Conservation (phyloP, 2,113 vertebrate genomes). For the Pollachius pollachius region DNA sequence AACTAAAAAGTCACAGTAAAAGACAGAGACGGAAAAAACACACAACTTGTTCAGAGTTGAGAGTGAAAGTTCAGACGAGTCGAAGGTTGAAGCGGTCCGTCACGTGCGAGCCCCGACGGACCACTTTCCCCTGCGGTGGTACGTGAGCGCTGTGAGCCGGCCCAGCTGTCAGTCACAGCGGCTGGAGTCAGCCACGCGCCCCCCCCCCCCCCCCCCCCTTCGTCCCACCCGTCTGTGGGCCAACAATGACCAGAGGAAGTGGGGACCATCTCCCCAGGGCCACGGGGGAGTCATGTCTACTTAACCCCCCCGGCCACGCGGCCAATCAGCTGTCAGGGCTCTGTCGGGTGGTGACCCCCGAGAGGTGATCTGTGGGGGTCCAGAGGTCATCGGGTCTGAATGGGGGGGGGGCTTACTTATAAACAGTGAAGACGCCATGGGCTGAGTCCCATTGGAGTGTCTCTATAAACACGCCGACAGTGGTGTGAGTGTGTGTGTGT, state of each 20-base stretch:
- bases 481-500: conserved; percentile 3
- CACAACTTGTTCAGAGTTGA: background rate
- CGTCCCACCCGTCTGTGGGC: conserved; percentile 42
- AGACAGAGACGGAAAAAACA: too few relatives aligned
- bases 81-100: too few relatives aligned
- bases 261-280: conserved; percentile 67
- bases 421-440: conserved; percentile 36
- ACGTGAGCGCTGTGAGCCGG: conserved; percentile 54
- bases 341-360: conserved; percentile 53
- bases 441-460: conserved; percentile 31
- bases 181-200: conserved; percentile 46
- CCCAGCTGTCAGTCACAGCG: conserved; percentile 36
- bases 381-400: conserved; percentile 58
- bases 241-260: conserved; percentile 72
- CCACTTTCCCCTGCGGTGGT: conserved; percentile 33
- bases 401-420: conserved; percentile 66
- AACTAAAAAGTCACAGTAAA: too few relatives aligned
- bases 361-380: conserved; percentile 55
- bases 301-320: conserved; percentile 69
- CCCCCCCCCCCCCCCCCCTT: conserved; percentile 62
- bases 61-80: background rate
- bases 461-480: conserved; percentile 22
- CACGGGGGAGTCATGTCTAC: conserved; percentile 72
- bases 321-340: conserved; percentile 70
- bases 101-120: background rate